Percentiles rank a stretch among this genome's conserved stretches.
Conservation (phyloP, 2,888 invertebrate species). For the Diabrotica balteata region DNA sequence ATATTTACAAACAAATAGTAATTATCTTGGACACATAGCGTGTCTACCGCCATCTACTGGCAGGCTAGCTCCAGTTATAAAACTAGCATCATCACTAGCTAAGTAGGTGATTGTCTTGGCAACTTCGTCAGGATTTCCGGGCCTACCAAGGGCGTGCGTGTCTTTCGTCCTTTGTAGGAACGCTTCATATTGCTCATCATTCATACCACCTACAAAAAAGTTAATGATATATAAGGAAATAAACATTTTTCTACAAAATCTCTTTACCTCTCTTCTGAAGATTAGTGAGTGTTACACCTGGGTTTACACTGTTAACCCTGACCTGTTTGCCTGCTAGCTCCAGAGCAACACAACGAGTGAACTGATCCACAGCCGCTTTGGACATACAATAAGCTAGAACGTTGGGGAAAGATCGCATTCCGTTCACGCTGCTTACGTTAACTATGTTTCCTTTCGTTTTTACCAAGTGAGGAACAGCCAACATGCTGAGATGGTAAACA, state of each 20-base stretch:
- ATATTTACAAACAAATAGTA: neutral
- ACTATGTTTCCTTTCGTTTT: constrained; percentile 83
- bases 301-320: constrained; percentile 90
- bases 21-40: constrained; percentile 89
- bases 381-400: constrained; percentile 92
- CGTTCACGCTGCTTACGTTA: constrained; percentile 94
- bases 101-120: constrained; percentile 91
- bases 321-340: constrained; percentile 84
- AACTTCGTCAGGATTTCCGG: constrained; percentile 85
- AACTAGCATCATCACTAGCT: constrained; percentile 86
- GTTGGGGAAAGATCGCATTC: constrained; percentile 87
- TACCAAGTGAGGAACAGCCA: constrained; percentile 86
- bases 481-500: constrained; percentile 81
- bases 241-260: neutral
- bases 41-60: constrained; percentile 96
- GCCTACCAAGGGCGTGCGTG: constrained; percentile 91
- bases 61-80: constrained; percentile 87
- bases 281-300: constrained; percentile 90
- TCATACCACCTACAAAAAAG: constrained; percentile 71
- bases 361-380: constrained; percentile 93
- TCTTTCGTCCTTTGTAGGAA: constrained; percentile 85
- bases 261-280: constrained; percentile 74
- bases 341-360: constrained; percentile 90
- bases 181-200: constrained; percentile 78
- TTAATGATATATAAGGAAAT: too few relatives aligned